phyloP scores from a whole-genome alignment of 2,888 invertebrate genomes.

The Timema cristinae region DNA sequence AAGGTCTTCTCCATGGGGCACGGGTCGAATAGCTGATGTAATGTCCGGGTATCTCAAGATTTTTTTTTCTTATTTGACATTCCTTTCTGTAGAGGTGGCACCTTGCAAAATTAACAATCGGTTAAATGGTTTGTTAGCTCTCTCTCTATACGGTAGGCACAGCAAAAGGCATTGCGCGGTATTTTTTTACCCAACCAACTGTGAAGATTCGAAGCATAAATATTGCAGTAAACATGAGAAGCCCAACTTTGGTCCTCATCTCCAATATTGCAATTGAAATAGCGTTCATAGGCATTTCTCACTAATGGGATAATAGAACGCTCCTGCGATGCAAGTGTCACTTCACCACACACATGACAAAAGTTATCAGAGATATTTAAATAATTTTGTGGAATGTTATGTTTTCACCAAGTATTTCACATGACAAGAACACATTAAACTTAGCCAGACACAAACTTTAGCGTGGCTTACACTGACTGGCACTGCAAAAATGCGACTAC shows the following conservation, averaged over 20 bases:
- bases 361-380: no score
- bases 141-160: conserved; percentile 3
- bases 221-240: background rate
- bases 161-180: background rate
- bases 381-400: no score
- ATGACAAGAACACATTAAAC: no score
- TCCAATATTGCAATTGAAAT: background rate
- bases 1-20: background rate
- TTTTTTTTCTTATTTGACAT: background rate
- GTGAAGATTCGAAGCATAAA: background rate
- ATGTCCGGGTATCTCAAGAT: background rate
- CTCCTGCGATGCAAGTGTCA: background rate
- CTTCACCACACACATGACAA: no score
- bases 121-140: conserved; percentile 7
- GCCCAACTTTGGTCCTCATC: background rate
- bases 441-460: no score
- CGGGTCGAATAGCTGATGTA: background rate
- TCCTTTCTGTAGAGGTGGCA: background rate
- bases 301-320: background rate
- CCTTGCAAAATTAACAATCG: conserved; percentile 2
- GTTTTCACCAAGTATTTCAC: no score
- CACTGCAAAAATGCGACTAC: no score
- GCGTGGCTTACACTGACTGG: no score
- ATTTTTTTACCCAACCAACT: background rate
- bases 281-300: background rate